Base-by-base conservation (phyloP, 2,888 invertebrate genomes). In the Unio pictorum region DNA sequence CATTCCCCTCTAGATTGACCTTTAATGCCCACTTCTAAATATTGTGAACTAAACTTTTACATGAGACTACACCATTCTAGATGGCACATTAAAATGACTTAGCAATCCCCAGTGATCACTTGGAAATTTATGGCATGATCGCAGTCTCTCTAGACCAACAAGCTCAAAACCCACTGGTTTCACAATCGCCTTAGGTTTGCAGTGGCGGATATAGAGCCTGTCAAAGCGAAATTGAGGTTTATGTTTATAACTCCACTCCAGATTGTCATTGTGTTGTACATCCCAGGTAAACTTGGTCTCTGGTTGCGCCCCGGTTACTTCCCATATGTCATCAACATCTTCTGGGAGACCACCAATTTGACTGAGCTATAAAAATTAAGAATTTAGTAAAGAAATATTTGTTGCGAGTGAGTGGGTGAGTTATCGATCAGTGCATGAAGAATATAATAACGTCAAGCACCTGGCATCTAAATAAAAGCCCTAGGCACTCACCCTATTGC, bases 241-340 rank as follows among this genome's bases (percentile, higher is more conserved):
- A 76, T 86, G 90, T 61, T 83, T 84, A 45, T 11, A 2, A 6
- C 83, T 63, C 75, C 89, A 82, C 71, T 89, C 81, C 17, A 91
- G 87, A 83, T 93, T 93, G 75, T 92, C 91, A 84, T 93, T 93
- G 57, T 91, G 84, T n/a, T 79, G 84, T 69, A 90, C 89, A 84
- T 93, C 93, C 93, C 93, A 93, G 0, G 93, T 93, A 84, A 89
- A 93, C 67, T 90, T 86, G 28, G 90, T 91, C 73, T 91, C 91
- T 64, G 86, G 86, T 11, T 92, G 88, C n/a, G 89, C 85, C 1
- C 93, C 93, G 64, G 92, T 92, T 7, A 88, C 83, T 62, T 91
- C 88, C 93, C 93, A 93, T 4, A 93, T 63, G 80, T 92, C 92
- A 61, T 81, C 81, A 58, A 92, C 80, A 30, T 88, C 88, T 1